Conservation (phyloP, 2,888 invertebrate species). For the Sphecodes monilicornis region DNA sequence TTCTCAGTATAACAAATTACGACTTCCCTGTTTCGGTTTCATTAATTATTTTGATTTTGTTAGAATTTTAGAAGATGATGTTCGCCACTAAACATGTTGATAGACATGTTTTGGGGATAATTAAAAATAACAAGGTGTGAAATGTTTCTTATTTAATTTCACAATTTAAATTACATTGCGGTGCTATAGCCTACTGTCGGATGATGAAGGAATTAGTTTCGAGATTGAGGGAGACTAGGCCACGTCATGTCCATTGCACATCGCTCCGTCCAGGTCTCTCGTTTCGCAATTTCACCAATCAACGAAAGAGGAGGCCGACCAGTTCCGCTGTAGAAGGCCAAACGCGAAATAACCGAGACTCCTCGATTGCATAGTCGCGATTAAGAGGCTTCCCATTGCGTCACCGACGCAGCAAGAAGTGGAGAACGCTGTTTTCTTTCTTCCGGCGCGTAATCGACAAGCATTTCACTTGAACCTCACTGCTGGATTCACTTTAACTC, state of each 20-base stretch:
- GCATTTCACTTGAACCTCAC: not conserved
- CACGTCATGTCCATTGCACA: not conserved
- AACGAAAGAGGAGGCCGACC: conserved; percentile 1
- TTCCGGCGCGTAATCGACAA: conserved; percentile 21
- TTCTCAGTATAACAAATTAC: no score
- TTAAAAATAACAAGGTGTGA: no score
- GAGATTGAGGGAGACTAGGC: not conserved
- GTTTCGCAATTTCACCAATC: conserved; percentile 3
- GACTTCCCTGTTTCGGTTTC: no score
- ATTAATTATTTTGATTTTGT: no score
- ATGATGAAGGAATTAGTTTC: not conserved
- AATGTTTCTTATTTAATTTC: not conserved
- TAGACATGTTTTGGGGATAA: no score
- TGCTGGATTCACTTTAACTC: conserved; percentile 9
- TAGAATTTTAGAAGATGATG: no score
- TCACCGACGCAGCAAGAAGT: conserved; percentile 12
- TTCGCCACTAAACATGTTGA: no score
- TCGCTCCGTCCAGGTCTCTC: not conserved
- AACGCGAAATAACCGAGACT: conserved; percentile 18
- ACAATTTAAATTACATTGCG: not conserved
- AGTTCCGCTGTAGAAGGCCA: conserved; percentile 12
- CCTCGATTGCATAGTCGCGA: conserved; percentile 13
- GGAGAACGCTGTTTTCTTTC: conserved; percentile 24
- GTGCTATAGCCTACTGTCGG: not conserved
- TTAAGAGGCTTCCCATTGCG: conserved; percentile 13